Conservation (phyloP, 1,140 invertebrate genomes). For the Scaptomyza montana region DNA sequence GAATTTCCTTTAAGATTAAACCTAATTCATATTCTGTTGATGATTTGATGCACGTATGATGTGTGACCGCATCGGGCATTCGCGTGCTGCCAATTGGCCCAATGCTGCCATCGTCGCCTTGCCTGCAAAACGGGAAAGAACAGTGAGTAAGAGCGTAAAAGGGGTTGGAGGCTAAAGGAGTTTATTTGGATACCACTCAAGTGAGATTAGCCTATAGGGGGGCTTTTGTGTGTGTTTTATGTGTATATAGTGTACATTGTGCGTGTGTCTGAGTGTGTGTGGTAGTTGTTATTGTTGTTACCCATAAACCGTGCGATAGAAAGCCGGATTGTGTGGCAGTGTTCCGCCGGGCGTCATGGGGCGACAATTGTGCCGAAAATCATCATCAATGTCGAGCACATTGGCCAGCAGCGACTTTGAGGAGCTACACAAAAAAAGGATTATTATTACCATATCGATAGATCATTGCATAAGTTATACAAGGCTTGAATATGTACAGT, state of each 20-base stretch:
- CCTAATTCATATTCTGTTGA: conserved; percentile 94
- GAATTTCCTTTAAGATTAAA: conserved; percentile 97
- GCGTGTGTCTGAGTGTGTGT: not conserved
- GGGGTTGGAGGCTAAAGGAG: conserved; percentile 2
- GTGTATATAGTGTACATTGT: not conserved
- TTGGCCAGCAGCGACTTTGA: conserved; percentile 96
- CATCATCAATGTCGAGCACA: conserved; percentile 96
- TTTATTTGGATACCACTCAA: conserved; percentile 35
- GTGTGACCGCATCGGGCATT: conserved; percentile 86
- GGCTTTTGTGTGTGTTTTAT: not conserved
- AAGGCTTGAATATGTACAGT: not conserved
- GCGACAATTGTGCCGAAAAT: conserved; percentile 88
- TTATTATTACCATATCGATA: conserved; percentile 32
- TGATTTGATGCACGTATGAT: conserved; percentile 88
- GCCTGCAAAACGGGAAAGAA: conserved; percentile 51
- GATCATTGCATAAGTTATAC: conserved; percentile 20
- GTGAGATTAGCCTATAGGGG: conserved; percentile 22
- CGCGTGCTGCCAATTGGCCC: conserved; percentile 85
- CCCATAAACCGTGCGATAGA: conserved; percentile 84
- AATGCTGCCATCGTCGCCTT: conserved; percentile 84
- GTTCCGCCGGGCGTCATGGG: conserved; percentile 84
- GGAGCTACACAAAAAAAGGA: conserved; percentile 82
- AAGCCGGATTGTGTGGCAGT: conserved; percentile 84
- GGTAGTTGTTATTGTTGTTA: conserved; percentile 48
- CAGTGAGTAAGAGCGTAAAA: not conserved